Percentiles rank a stretch among this genome's conserved stretches.
Evolutionary conservation across 1,140 invertebrate genomes (phyloP).

Genomic region (Drosophila hydei): DNA sequence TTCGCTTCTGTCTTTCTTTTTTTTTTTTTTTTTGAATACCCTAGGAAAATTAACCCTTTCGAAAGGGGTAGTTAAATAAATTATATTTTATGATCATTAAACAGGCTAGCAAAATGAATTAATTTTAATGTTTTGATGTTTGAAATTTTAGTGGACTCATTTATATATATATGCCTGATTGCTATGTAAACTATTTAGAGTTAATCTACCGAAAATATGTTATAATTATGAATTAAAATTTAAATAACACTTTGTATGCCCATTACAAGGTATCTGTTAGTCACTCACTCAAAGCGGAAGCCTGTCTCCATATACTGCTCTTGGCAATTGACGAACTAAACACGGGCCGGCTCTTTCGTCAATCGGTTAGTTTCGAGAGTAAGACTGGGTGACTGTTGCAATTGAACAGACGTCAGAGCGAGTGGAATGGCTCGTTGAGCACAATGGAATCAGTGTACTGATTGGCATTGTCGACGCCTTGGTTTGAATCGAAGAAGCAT

Average conservation of each 20-base stretch:
- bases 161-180: no score
- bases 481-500: constrained; percentile 46
- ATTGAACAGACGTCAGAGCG: constrained; percentile 63
- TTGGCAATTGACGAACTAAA: constrained; percentile 60
- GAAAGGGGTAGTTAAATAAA: no score
- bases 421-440: constrained; percentile 23
- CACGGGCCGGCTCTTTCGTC: constrained; percentile 49
- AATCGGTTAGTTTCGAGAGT: constrained; percentile 57
- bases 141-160: no score
- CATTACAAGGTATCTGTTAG: not conserved
- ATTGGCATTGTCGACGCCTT: constrained; percentile 45
- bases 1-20: constrained; percentile 33
- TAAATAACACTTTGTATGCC: no score
- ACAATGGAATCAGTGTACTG: constrained; percentile 37
- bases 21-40: constrained; percentile 20
- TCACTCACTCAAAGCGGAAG: not conserved
- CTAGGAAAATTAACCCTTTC: not conserved
- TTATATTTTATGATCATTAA: no score
- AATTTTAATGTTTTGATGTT: no score
- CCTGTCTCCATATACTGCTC: constrained; percentile 3
- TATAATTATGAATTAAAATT: no score
- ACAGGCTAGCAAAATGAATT: no score
- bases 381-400: constrained; percentile 39
- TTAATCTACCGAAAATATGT: no score
- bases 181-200: no score